Base-by-base conservation (phyloP, 2,113 vertebrate genomes). In the Oostethus manadensis region DNA sequence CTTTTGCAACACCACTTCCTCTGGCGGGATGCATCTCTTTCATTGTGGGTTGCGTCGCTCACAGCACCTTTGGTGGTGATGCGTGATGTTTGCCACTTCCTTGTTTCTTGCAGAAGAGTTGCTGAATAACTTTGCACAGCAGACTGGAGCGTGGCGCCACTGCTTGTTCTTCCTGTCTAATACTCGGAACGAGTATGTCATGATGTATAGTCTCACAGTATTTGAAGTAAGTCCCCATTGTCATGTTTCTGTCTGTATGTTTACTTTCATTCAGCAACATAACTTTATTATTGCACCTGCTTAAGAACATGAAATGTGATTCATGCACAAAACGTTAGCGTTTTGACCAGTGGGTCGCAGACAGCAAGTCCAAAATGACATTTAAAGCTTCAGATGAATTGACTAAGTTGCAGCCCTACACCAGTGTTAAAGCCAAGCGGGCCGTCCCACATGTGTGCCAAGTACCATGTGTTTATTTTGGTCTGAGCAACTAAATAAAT, bases 121-220 rank as follows among this genome's bases (percentile, higher is more conserved):
- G 88, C 88, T 99, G 80, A 98, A 99, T 86, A 99, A 97, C 84
- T 99, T 99, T 85, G 96, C 94, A 76, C 95, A 96, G 89, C 95
- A 99, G 87, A 91, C 92, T n/a, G 96, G 93, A 85, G 95, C 97
- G 0, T 99, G 97, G 97, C 93, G 93, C 40, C 94, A 97, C 83
- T 99, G 97, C 83, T 89, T 99, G 64, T 97, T 95, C 86, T 99
- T 99, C 85, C 92, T 99, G 54, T 99, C 96, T 60, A 96, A 94
- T 78, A 99, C 95, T 44, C 92, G 89, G 68, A 99, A 98, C 55
- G 97, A 99, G 86, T 99, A 99, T 51, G 96, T 99, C 4, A 97
- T 99, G 95, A 99, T 99, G 97, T 99, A 97, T 85, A 99, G 96
- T 77, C 90, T 99, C 81, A 99, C 95, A 2, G 96, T 99, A 73